Percentiles rank a stretch among this genome's conserved stretches.
These are phyloP conservation scores for Steinernema scapterisci DNA, from an alignment of 2,888 invertebrate species.

Conservation along the genomic window DNA sequence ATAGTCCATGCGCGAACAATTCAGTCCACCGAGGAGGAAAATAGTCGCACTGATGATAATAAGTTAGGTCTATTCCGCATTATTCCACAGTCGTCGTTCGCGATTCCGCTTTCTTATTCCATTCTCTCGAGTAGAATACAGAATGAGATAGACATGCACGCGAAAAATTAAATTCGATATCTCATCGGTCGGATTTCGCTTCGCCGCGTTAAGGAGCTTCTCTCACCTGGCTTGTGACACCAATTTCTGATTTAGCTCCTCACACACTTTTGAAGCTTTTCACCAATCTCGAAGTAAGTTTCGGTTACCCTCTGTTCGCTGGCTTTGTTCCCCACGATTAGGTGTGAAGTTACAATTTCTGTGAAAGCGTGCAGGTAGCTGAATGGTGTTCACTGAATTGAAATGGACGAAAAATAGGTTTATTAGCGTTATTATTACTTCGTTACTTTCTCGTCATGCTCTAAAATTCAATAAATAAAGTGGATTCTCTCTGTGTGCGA, in stretches of 20 bases:
- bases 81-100: constrained; percentile 16
- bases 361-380: too few species aligned
- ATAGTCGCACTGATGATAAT: constrained; percentile 30
- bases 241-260: not conserved
- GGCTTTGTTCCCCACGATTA: too few species aligned
- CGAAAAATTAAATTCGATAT: constrained; percentile 31
- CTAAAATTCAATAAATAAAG: constrained; percentile 14
- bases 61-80: constrained; percentile 8
- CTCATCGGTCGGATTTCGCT: constrained; percentile 30
- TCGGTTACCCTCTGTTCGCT: not conserved
- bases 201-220: constrained; percentile 27
- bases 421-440: not conserved
- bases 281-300: not conserved
- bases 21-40: constrained; percentile 18
- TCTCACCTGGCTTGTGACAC: constrained; percentile 11
- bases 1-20: constrained; percentile 18
- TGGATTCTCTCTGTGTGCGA: not conserved
- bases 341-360: too few species aligned
- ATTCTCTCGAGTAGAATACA: constrained; percentile 31
- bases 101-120: constrained; percentile 29
- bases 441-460: not conserved
- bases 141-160: constrained; percentile 22
- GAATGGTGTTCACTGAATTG: not conserved
- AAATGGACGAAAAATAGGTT: not conserved
- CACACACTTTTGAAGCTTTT: not conserved